Evolutionary conservation across 1,140 invertebrate species (phyloP), one percentile per base, ranked within the genome.

Genomic region (Ruditapes philippinarum): DNA sequence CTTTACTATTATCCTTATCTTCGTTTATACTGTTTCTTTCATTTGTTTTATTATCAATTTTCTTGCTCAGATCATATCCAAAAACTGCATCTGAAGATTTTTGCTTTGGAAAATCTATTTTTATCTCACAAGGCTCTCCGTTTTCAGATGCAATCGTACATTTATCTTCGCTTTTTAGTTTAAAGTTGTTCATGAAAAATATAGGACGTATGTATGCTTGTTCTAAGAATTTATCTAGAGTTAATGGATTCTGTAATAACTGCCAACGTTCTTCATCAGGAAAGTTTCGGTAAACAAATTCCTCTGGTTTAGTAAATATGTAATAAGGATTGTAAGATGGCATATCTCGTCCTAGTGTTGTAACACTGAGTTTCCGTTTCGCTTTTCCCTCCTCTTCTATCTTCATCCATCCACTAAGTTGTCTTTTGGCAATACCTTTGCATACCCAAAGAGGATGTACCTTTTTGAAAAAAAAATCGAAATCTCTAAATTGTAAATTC

Each of bases 231-330:
- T 88, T 38, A 28, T 86, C 79, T 38, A 49, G 22, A n/a, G 84
- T 65, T 4, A 90, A 82, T 49, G 89, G 79, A 31, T 87, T 79
- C 9, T 38, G 45, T n/a, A 90, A 40, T n/a, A 90, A 49, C 62
- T 90, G 89, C 89, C 89, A 90, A 54, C 74, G 86, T 65, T 73
- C 28, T 22, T 90, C 89, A 68, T 90, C 84, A n/a, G 89, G 89
- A 22, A 87, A 83, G 45, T 73, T 87, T 51, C 85, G 79, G 42
- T 87, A 78, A n/a, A 90, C 82, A 57, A 90, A 90, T 65, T 88
- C 51, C 40, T 87, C 79, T 9, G 89, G 89, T 22, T 90, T 90
- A 19, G 84, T 78, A n/a, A 83, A 87, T n/a, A 90, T 88, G 45
- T 83, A 90, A 62, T 83, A 81, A 7, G 86, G 73, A 31, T 87